Conservation (phyloP, 2,888 invertebrate species). For the Calliphora vomitoria region DNA sequence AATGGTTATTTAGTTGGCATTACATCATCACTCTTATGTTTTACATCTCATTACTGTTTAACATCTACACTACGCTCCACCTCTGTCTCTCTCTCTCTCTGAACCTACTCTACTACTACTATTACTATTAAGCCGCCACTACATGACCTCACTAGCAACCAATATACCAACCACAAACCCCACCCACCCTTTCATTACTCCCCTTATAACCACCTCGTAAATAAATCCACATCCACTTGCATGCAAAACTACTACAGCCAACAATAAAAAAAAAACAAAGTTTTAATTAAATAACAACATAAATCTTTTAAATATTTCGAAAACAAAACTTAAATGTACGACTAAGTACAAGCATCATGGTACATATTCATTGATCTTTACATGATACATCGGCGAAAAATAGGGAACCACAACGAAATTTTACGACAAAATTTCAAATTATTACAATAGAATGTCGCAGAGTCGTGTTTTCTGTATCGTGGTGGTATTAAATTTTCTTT, state of each 20-base stretch:
- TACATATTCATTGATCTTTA: no score
- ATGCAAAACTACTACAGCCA: constrained; percentile 18
- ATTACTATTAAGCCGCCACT: neutral
- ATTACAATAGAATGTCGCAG: no score
- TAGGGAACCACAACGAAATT: no score
- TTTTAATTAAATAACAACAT: constrained; percentile 14
- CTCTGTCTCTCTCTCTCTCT: neutral
- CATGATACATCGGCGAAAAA: no score
- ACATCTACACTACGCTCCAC: constrained; percentile 22
- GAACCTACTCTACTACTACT: neutral
- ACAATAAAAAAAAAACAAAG: constrained; percentile 8
- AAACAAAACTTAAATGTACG: neutral
- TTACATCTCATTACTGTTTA: constrained; percentile 65
- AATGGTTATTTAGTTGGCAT: constrained; percentile 56
- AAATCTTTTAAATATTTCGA: neutral
- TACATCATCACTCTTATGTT: constrained; percentile 54
- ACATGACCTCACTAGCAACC: constrained; percentile 21
- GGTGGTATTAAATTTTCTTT: no score
- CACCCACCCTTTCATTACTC: neutral
- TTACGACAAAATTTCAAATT: no score
- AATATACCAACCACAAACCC: neutral
- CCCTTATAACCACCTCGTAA: constrained; percentile 12
- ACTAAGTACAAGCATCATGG: no score
- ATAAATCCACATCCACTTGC: constrained; percentile 32
- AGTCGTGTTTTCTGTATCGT: no score